phyloP scores from a whole-genome alignment of 2,797 vertebrate species.

The Pogoniulus pusillus region DNA sequence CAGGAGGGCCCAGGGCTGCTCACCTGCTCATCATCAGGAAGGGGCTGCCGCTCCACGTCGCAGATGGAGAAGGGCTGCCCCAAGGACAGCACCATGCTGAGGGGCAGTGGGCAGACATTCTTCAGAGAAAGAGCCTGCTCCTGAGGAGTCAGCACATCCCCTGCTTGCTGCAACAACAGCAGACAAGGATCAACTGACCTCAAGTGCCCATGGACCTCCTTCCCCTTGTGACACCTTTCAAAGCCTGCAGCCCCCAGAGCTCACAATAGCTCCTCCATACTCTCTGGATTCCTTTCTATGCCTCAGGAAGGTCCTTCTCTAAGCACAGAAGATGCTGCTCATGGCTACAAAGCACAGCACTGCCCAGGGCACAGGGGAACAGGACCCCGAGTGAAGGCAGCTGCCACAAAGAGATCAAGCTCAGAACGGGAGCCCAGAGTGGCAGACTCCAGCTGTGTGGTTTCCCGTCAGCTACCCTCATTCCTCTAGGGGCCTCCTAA shows the following conservation, averaged over 20 bases:
- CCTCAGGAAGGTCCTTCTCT: background rate
- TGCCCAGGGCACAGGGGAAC: background rate
- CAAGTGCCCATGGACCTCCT: background rate
- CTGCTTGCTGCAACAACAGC: slow-evolving; percentile 72
- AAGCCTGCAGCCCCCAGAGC: background rate
- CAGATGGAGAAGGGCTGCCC: slow-evolving; percentile 82
- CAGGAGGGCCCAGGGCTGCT: background rate
- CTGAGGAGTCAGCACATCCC: slow-evolving; percentile 61
- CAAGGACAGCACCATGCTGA: slow-evolving; percentile 77
- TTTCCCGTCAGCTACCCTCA: background rate
- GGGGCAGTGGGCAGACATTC: slow-evolving; percentile 81
- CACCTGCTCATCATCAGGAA: slow-evolving; percentile 56
- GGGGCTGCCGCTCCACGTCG: background rate
- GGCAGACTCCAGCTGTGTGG: background rate
- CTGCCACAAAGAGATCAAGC: background rate
- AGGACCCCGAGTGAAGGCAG: too few species aligned
- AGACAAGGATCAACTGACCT: background rate
- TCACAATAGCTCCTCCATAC: background rate
- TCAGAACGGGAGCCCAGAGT: background rate
- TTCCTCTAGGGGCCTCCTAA: background rate
- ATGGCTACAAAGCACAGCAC: background rate
- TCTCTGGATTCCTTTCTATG: too few species aligned
- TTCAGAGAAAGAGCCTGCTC: slow-evolving; percentile 81
- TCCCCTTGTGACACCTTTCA: background rate
- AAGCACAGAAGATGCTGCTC: background rate